Conservation (phyloP, 2,888 invertebrate genomes). For the Glyphotaelius pellucidus region DNA sequence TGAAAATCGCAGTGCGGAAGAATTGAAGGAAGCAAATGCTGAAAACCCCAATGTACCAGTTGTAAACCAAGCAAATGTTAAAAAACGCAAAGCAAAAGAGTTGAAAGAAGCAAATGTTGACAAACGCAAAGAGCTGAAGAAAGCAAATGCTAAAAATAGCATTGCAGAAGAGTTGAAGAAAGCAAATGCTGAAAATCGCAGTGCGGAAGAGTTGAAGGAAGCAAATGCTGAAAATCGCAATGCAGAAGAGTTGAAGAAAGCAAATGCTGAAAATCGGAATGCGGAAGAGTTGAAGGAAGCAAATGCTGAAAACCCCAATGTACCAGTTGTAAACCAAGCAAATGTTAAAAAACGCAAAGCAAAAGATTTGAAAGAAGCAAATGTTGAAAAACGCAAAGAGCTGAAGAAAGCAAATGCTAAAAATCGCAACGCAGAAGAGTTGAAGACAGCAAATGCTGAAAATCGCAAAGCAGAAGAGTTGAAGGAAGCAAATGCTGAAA, state of each 20-base stretch:
- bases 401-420: neutral
- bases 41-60: neutral
- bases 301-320: neutral
- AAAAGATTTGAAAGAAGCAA: neutral
- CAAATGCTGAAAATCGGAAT: neutral
- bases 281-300: too few species aligned
- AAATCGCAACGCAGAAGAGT: neutral
- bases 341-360: neutral
- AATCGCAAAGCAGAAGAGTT: neutral
- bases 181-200: neutral
- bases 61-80: neutral
- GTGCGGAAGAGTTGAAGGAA: neutral
- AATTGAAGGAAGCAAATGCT: neutral
- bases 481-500: neutral
- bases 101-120: neutral
- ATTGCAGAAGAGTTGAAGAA: neutral
- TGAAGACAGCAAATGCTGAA: neutral
- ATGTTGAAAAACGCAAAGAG: neutral
- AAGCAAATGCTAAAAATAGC: neutral
- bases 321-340: neutral
- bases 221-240: neutral
- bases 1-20: neutral
- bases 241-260: neutral
- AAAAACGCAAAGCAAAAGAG: neutral
- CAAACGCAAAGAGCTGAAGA: neutral